Evolutionary conservation across 2,113 vertebrate species (phyloP), one percentile per base, ranked within the genome.

Genomic region (Crotophaga sulcirostris): DNA sequence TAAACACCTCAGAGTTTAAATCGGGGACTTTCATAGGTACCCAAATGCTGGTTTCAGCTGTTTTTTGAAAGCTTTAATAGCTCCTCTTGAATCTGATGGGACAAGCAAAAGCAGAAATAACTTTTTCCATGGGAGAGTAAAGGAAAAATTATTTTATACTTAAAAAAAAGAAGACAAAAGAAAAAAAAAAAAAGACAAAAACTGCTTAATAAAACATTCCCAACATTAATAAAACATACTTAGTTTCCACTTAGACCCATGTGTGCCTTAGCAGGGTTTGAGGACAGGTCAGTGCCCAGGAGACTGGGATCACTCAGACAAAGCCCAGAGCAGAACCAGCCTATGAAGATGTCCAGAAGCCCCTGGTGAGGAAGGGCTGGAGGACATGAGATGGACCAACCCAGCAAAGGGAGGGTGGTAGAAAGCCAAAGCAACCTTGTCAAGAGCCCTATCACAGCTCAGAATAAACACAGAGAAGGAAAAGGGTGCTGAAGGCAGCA

Each of bases 351-450:
- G 29, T 51, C 25, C 34, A 11, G 16, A 55, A 62, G 25, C 4
- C 9, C 26, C 40, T 7, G 19, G 28, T 14, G 55, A 56, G 33
- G 26, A 77, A 49, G 73, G 33, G 42, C 51, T 72, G 73, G 23
- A 45, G 73, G 51, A 64, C 36, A 34, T 0, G 4, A 40, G 38
- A 33, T 11, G 16, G 23, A 16, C 33, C 36, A 33, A 2, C 42
- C 25, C 26, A 13, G 31, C 0, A 1, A 24, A 44, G 33, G 42
- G 7, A 66, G 44, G 11, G 40, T 6, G 34, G 66, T 8, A n/a
- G 26, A 29, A n/a, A 85, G 38, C 33, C n/a, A 21, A 3, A 16
- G 20, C 23, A n/a, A 19, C 7, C 51, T 17, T 18, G 26, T n/a
- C 9, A 25, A 83, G 55, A 34, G 68, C 42, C 47, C 28, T 13